Base-by-base conservation (phyloP, 2,113 vertebrate genomes). In the Abramis brama region DNA sequence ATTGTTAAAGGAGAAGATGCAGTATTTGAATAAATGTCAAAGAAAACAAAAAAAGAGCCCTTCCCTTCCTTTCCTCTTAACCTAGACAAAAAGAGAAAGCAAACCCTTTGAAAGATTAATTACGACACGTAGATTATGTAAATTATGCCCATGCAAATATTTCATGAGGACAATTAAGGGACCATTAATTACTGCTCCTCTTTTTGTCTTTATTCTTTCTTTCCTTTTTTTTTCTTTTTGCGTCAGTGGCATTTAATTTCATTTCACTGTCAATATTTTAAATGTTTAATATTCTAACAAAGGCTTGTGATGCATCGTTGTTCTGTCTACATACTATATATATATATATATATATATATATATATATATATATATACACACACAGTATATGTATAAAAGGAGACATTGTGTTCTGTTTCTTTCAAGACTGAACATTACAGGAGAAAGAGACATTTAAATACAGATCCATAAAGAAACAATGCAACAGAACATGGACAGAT, bases 41-140 rank as follows among this genome's bases (percentile, higher is more conserved):
- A 77, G 95, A 95, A 96, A 96, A 96, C 95, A 96, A 96, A 96
- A 96, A 95, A 76, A 39, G 76, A 81, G 74, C 87, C 82, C 73
- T 76, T 21, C 27, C 47, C 74, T 55, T 9, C 25, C 39, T 77
- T 82, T 79, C 68, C 81, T 88, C 87, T 87, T 81, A 64, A 84
- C 36, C 80, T 52, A 86, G 86, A 87, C 80, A 68, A 87, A 96
- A 96, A 94, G 94, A 94, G 96, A 95, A 96, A 95, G 95, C 97
- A 97, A 97, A 96, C 96, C 96, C 96, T 98, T 98, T 98, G 97
- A 98, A 98, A 98, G 97, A 99, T 99, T 98, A 98, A 99, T 98
- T 98, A 97, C 98, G 96, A 97, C 96, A 97, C 98, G 96, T 97
- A 98, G 98, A 98, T 99, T 99, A 99, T 98, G 97, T 97, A 99